Percentiles rank a stretch among this genome's conserved stretches.
Conservation (phyloP, 2,113 vertebrate species). For the Sinocyclocheilus grahami region DNA sequence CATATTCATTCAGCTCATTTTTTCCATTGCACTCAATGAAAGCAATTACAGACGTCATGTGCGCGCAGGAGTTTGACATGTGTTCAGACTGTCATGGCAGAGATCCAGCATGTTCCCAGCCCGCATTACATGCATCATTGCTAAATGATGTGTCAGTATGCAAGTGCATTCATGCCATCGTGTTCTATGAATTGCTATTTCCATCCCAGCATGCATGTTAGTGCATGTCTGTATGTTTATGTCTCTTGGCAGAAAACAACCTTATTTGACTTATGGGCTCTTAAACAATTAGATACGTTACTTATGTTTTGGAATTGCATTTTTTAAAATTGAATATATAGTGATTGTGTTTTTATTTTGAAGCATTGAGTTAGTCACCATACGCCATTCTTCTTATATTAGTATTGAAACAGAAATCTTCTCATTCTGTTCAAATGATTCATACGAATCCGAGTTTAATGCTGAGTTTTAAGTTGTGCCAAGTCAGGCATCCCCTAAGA, state of each 20-base stretch:
- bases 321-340: not conserved
- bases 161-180: not conserved
- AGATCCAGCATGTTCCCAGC: slow-evolving; percentile 17
- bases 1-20: not conserved
- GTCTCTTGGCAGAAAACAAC: not conserved
- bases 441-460: not conserved
- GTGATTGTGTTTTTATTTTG: not conserved
- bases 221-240: not conserved
- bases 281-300: not conserved
- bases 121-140: slow-evolving; percentile 36
- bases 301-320: not conserved
- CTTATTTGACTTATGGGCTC: not conserved
- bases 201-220: not conserved
- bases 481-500: not conserved
- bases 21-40: slow-evolving; percentile 52
- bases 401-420: not conserved
- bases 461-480: not conserved
- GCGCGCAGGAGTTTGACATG: not conserved
- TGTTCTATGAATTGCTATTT: not conserved
- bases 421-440: slow-evolving; percentile 7
- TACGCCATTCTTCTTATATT: not conserved
- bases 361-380: not conserved
- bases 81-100: slow-evolving; percentile 28
- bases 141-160: slow-evolving; percentile 48
- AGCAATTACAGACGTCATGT: slow-evolving; percentile 43